Base-by-base conservation (phyloP, 2,113 vertebrate species). In the Phalacrocorax brasilianus region DNA sequence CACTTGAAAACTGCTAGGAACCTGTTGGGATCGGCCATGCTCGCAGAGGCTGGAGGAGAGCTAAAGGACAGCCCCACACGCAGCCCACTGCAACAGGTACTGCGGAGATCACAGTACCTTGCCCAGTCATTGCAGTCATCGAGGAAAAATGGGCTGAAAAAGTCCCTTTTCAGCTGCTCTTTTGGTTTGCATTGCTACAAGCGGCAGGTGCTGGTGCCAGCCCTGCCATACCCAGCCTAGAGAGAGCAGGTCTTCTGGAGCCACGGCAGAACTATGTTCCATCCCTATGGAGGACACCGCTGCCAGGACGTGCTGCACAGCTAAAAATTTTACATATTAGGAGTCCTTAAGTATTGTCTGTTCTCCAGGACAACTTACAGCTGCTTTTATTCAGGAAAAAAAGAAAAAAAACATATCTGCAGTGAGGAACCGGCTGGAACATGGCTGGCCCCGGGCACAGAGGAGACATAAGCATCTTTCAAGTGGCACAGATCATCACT, bases 361-460 rank as follows among this genome's bases (percentile, higher is more conserved):
- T 42, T 76, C 68, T 45, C 50, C 76, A 77, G 79, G 22, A 70
- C 68, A 70, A 80, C 38, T 50, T 45, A 32, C 1, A 2, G n/a
- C n/a, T 77, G 58, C 42, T 80, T 76, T 83, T 79, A 26, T 58
- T 85, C 33, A 71, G 35, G 4, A 9, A 7, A 56, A 68, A 24
- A 47, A 27, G 15, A 5, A 47, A 44, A 19, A 38, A 38, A 38
- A n/a, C 38, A 38, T 4, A 55, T 27, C 30, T 28, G 26, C 55
- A 61, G 49, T 2, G 2, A 88, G 50, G 75, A 79, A 91, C 67
- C 9, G 49, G 47, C 38, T 35, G 79, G 44, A 30, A 50, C 40
- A 52, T 0, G 0, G 45, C 73, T 40, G 74, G 80, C 58, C 40
- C 56, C 71, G 56, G 70, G 85, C 8, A 0, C 61, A 32, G 56